phyloP scores from a whole-genome alignment of 2,888 invertebrate species.

The Troglohyphantes excavatus region DNA sequence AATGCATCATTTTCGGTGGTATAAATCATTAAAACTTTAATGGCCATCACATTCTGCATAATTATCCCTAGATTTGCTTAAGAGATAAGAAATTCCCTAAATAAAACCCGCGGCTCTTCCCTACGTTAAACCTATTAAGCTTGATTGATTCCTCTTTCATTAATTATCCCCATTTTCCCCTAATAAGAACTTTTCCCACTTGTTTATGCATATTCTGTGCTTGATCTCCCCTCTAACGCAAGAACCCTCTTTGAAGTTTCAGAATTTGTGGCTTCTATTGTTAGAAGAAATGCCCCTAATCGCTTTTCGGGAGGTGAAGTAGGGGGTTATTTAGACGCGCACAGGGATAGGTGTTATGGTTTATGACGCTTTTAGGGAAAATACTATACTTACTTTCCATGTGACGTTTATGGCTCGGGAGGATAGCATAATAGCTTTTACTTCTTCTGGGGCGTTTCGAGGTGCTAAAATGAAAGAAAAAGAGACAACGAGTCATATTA shows the following conservation, averaged over 20 bases:
- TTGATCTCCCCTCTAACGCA: background rate
- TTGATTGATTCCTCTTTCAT: conserved; percentile 1
- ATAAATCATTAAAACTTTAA: conserved; percentile 6
- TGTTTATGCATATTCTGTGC: background rate
- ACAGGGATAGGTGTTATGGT: background rate
- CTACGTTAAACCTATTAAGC: conserved; percentile 1
- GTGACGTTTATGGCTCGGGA: conserved; percentile 73
- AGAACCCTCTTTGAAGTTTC: background rate
- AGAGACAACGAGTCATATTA: too few species aligned
- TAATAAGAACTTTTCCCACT: background rate
- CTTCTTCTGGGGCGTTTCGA: conserved; percentile 56
- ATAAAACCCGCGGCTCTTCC: background rate
- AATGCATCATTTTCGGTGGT: background rate
- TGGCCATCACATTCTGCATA: conserved; percentile 5
- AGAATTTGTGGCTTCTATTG: background rate
- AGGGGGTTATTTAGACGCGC: conserved; percentile 3
- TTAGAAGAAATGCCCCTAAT: background rate
- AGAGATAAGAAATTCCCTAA: conserved; percentile 5
- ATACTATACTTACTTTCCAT: conserved; percentile 62
- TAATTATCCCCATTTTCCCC: background rate
- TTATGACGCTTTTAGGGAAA: conserved; percentile 6
- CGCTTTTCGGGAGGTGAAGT: background rate
- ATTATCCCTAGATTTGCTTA: background rate
- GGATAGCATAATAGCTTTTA: conserved; percentile 59
- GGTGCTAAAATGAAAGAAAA: conserved; percentile 57